Evolutionary conservation across 2,113 vertebrate genomes (phyloP).

Genomic region (Pantherophis guttatus): DNA sequence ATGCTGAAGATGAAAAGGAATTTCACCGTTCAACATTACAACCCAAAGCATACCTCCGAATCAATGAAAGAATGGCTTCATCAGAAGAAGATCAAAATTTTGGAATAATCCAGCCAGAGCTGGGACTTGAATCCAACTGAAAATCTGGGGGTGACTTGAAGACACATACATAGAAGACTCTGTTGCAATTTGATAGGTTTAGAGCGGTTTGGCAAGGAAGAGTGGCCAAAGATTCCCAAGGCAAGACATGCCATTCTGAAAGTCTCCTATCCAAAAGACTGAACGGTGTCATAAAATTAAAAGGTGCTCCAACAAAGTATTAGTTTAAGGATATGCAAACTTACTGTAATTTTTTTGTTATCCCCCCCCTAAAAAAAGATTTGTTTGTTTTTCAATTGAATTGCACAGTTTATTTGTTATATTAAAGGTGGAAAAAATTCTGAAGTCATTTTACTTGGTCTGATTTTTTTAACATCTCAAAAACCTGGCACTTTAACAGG

Average conservation of each 20-base stretch:
- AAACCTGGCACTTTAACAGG: background rate
- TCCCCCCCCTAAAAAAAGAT: background rate
- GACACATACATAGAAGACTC: background rate
- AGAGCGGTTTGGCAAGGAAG: background rate
- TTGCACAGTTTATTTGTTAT: background rate
- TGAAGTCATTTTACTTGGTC: background rate
- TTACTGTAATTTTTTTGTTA: background rate
- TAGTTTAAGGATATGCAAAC: background rate
- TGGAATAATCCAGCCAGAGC: background rate
- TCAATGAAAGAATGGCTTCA: background rate
- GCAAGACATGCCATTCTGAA: background rate
- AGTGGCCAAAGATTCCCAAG: background rate
- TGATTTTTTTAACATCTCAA: background rate
- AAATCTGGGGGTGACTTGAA: background rate
- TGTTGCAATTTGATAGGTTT: background rate
- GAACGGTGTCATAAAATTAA: background rate
- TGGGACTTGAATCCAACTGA: background rate
- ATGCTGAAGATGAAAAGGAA: background rate
- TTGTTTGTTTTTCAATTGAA: background rate
- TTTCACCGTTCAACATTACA: background rate
- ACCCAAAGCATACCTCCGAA: background rate
- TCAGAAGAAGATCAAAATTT: background rate
- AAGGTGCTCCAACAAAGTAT: background rate
- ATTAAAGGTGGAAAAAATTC: background rate
- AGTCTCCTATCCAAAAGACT: background rate